Evolutionary conservation across 2,797 vertebrate genomes (phyloP).

Genomic region (Calcarius lapponicus): DNA sequence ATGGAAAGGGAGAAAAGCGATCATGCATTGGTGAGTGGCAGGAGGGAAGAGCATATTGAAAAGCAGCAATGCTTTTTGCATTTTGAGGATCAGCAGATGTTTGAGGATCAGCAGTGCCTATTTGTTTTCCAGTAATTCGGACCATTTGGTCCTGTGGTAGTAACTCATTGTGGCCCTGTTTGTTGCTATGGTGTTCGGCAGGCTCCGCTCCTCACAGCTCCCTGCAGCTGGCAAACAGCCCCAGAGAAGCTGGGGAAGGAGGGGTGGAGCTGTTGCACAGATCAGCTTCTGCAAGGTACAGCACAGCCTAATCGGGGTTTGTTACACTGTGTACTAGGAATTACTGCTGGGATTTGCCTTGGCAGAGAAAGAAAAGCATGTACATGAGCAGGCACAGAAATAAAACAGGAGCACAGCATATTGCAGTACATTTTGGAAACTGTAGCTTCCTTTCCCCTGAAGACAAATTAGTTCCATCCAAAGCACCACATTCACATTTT

Average conservation of each 20-base stretch:
- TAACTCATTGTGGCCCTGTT: neutral
- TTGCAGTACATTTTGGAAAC: neutral
- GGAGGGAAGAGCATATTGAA: neutral
- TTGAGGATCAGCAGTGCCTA: neutral
- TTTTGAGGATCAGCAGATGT: neutral
- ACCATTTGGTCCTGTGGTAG: neutral
- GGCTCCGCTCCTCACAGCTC: neutral
- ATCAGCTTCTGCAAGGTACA: neutral
- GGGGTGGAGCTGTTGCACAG: neutral
- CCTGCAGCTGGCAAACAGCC: neutral
- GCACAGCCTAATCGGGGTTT: neutral
- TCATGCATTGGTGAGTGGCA: neutral
- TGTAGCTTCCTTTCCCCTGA: neutral
- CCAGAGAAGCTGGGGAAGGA: neutral
- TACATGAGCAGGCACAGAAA: neutral
- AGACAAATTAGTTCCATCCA: neutral
- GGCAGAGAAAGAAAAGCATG: neutral
- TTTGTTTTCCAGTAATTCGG: neutral
- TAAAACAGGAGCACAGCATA: neutral
- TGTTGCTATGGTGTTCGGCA: neutral
- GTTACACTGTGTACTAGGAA: conserved; percentile 22
- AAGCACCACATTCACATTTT: neutral
- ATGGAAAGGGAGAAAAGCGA: neutral
- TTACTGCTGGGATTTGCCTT: conserved; percentile 54
- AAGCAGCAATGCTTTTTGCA: neutral